phyloP scores from a whole-genome alignment of 2,113 vertebrate genomes.

The Ageneiosus marmoratus region DNA sequence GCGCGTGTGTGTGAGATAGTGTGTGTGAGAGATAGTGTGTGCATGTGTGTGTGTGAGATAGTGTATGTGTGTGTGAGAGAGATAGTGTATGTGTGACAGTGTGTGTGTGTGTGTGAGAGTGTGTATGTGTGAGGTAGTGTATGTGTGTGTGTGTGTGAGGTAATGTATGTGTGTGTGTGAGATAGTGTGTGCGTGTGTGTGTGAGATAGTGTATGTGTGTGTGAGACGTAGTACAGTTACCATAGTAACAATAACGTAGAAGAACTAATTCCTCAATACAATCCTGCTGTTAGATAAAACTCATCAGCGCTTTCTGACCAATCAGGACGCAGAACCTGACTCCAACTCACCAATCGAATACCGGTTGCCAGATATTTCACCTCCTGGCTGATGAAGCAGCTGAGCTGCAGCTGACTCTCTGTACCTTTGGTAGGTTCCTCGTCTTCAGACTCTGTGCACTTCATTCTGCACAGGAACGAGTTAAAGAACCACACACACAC shows the following conservation, averaged over 20 bases:
- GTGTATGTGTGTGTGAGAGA: too few relatives aligned
- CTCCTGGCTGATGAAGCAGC: conserved; percentile 99
- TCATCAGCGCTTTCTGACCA: neutral
- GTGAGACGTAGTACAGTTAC: too few relatives aligned
- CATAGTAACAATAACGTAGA: neutral
- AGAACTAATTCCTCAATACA: neutral
- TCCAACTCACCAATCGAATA: conserved; percentile 85
- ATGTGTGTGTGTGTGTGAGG: too few relatives aligned
- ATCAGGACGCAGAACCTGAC: neutral
- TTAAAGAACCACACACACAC: conserved; percentile 58
- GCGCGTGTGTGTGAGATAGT: too few relatives aligned
- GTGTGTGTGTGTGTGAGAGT: too few relatives aligned
- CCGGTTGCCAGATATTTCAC: conserved; percentile 98
- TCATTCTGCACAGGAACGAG: conserved; percentile 83
- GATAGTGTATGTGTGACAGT: too few relatives aligned
- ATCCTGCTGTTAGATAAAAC: neutral
- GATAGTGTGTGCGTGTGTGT: too few relatives aligned
- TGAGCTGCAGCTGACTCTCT: conserved; percentile 94
- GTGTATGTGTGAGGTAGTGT: too few relatives aligned
- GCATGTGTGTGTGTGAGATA: too few relatives aligned
- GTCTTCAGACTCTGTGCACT: conserved; percentile 94
- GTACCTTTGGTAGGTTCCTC: conserved; percentile 94
- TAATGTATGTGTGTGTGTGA: too few relatives aligned
- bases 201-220: too few relatives aligned
- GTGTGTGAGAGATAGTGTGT: too few relatives aligned